phyloP scores from a whole-genome alignment of 2,113 vertebrate species.

The Daphoenositta chrysoptera region DNA sequence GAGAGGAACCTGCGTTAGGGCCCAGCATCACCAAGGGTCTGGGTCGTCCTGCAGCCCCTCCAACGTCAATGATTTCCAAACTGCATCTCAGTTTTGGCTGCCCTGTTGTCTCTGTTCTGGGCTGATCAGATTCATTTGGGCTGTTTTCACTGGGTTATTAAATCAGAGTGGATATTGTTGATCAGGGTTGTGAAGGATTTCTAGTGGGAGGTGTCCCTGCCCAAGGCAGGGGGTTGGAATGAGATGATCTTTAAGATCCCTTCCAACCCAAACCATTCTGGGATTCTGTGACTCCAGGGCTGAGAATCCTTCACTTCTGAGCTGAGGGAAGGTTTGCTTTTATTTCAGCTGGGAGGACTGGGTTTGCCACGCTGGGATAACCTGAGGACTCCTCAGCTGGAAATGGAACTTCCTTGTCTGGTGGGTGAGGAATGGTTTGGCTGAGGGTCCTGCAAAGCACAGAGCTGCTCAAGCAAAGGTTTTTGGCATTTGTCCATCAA shows the following conservation, averaged over 20 bases:
- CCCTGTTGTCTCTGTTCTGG: not conserved
- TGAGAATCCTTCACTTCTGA: not conserved
- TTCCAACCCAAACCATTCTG: not conserved
- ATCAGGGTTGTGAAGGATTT: not conserved
- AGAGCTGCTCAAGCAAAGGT: not conserved
- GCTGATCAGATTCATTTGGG: not conserved
- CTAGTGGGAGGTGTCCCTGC: not conserved
- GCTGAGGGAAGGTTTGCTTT: not conserved
- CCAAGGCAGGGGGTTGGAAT: not conserved
- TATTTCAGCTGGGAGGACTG: not conserved
- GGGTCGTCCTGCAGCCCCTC: not conserved
- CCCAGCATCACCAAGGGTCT: rapidly evolving
- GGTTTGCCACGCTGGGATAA: not conserved
- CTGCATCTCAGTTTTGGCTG: not conserved
- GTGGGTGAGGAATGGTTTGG: not conserved
- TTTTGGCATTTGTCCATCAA: not conserved
- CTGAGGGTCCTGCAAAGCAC: not conserved
- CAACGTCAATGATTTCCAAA: not conserved
- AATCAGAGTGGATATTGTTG: not conserved
- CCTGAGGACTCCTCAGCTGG: not conserved
- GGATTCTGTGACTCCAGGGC: not conserved
- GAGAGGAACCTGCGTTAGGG: not conserved
- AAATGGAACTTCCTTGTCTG: not conserved
- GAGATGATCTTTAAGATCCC: not conserved
- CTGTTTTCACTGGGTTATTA: not conserved